Evolutionary conservation across 2,113 vertebrate genomes (phyloP).

Genomic region (Pelvicachromis taeniatus): DNA sequence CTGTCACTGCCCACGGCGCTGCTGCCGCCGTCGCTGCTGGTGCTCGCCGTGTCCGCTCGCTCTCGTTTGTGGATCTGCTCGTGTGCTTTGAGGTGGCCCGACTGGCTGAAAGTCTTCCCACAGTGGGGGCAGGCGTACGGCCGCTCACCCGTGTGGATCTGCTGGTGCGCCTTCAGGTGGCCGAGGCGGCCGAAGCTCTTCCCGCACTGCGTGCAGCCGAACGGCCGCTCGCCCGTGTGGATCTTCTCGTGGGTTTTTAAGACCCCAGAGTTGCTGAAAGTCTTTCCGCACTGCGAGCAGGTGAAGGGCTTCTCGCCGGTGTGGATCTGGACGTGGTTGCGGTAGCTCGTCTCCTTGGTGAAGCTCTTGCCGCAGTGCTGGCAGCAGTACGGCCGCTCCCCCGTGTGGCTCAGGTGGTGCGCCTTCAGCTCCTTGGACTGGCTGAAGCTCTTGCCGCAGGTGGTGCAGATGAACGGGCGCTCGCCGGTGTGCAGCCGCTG

Average conservation of each 20-base stretch:
- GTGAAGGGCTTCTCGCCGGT: constrained; percentile 69
- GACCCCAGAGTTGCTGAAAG: constrained; percentile 77
- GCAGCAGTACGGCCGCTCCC: constrained; percentile 71
- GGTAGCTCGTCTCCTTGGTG: constrained; percentile 70
- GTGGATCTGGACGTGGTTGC: constrained; percentile 76
- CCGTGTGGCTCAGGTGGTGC: constrained; percentile 74
- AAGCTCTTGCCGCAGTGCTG: constrained; percentile 76
- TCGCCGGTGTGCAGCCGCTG: constrained; percentile 77
- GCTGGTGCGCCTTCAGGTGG: constrained; percentile 80
- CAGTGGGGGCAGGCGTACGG: constrained; percentile 71
- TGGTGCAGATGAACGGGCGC: constrained; percentile 70
- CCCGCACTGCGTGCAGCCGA: constrained; percentile 78
- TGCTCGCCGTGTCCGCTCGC: constrained; percentile 52
- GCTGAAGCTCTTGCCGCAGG: constrained; percentile 75
- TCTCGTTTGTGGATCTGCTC: constrained; percentile 78
- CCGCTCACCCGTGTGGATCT: constrained; percentile 77
- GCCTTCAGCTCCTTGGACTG: constrained; percentile 75
- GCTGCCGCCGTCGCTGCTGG: constrained; percentile 50
- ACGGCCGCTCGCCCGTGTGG: constrained; percentile 74
- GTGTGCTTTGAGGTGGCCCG: constrained; percentile 77
- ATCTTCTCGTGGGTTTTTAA: constrained; percentile 79
- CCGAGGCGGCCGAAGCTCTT: constrained; percentile 78
- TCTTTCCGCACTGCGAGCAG: constrained; percentile 75
- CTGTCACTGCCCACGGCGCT: constrained; percentile 56
- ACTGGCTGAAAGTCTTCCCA: constrained; percentile 77